Base-by-base conservation (phyloP, 2,888 invertebrate genomes). In the Pterobdella sp. region DNA sequence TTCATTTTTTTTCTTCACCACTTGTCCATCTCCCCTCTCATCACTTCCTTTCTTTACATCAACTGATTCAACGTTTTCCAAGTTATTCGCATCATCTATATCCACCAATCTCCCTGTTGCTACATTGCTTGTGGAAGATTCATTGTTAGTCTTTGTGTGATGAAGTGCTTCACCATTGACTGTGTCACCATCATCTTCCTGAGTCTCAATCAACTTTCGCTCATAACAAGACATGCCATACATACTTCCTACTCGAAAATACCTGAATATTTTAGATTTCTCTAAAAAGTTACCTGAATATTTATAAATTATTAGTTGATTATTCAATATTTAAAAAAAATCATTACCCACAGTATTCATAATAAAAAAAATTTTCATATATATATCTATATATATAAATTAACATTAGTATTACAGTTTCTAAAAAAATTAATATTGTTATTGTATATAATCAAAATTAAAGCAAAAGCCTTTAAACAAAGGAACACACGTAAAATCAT, bases 401-500 rank as follows among this genome's bases (percentile, higher is more conserved):
- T n/a, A n/a, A n/a, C n/a, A n/a, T n/a, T n/a, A n/a, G n/a, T n/a
- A n/a, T n/a, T n/a, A n/a, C n/a, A n/a, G n/a, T n/a, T n/a, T n/a
- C n/a, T n/a, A n/a, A n/a, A n/a, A n/a, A n/a, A n/a, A n/a, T n/a
- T n/a, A n/a, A n/a, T n/a, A n/a, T n/a, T n/a, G n/a, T n/a, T n/a
- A n/a, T n/a, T n/a, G n/a, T n/a, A n/a, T n/a, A n/a, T n/a, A n/a
- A n/a, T n/a, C n/a, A n/a, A n/a, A n/a, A n/a, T n/a, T n/a, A n/a
- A n/a, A n/a, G n/a, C n/a, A n/a, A n/a, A n/a, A n/a, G n/a, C n/a
- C n/a, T n/a, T n/a, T n/a, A n/a, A n/a, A n/a, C n/a, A n/a, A 7
- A 22, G 3, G n/a, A 4, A 80, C 84, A 81, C 78, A 84, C 84
- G 84, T 84, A 81, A 84, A 84, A 76, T 85, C 85, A 74, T 79